Evolutionary conservation across 2,113 vertebrate species (phyloP).

Genomic region (Hemibagrus wyckioides): DNA sequence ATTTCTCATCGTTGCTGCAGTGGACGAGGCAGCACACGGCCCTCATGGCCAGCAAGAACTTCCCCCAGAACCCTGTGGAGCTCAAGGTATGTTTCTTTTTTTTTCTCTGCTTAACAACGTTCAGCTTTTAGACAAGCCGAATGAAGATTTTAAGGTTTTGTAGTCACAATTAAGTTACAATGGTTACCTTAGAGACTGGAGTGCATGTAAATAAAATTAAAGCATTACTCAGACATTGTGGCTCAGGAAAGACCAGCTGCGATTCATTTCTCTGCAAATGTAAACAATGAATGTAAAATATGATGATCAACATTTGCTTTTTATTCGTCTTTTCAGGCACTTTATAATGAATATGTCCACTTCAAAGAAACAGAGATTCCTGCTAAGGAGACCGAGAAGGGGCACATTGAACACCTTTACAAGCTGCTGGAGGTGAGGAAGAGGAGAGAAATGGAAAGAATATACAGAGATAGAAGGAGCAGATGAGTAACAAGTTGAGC

Average conservation of each 20-base stretch:
- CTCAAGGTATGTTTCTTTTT: constrained; percentile 81
- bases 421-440: constrained; percentile 88
- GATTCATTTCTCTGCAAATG: neutral
- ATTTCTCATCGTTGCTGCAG: constrained; percentile 86
- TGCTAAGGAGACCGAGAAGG: constrained; percentile 86
- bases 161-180: neutral
- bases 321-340: constrained; percentile 77
- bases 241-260: neutral
- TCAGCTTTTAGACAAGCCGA: neutral
- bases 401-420: constrained; percentile 87
- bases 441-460: neutral
- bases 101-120: neutral
- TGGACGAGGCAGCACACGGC: constrained; percentile 94
- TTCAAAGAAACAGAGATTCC: constrained; percentile 98
- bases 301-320: neutral
- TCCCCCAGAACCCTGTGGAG: constrained; percentile 95
- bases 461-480: neutral
- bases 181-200: neutral
- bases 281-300: neutral
- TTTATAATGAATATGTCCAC: constrained; percentile 99
- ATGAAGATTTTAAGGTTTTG: neutral
- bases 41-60: constrained; percentile 94
- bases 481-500: constrained; percentile 17
- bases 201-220: neutral
- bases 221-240: neutral